Evolutionary conservation across 1,140 invertebrate genomes (phyloP), one percentile per base, ranked within the genome.

Genomic region (Mizuhopecten yessoensis): DNA sequence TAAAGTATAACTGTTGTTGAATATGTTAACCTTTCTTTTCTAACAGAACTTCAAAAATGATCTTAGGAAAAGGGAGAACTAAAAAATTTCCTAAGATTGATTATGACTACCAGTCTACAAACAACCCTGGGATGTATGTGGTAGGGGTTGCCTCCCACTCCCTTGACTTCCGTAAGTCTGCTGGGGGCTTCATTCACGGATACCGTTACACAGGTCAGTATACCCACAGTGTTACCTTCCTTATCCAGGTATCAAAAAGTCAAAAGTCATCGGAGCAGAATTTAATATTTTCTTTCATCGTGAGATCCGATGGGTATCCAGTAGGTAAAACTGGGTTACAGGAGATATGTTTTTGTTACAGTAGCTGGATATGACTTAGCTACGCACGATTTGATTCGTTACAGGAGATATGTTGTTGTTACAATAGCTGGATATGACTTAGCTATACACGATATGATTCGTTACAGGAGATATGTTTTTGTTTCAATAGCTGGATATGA

Each of bases 161-260:
- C 9, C 92, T 97, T 33, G 97, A 97, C 93, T 97, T 96, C 92
- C 90, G 97, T n/a, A 96, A 96, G 92, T 97, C 97, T 33, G 96
- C 97, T 86, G 97, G 97, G 34, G 97, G 97, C 49, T 97, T 97
- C 91, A 97, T 97, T 86, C 97, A 97, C 94, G 97, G 97, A 15
- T 97, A 97, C 92, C 94, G 97, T 91, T 97, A 97, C 94, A 97
- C 97, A 94, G 95, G 97, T 97, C 92, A 93, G 90, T 75, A 75
- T 75, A 9, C n/a, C n/a, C n/a, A n/a, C n/a, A n/a, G n/a, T n/a
- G n/a, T 20, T 49, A 49, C 36, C 5, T 39, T 5, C 13, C 36
- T 39, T 39, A 13, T 39, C 36, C 36, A 39, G n/a, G 5, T 39
- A 39, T 39, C 36, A 5, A 17, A 5, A 7, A 9, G 23, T 86